These are phyloP conservation scores for Anolis apletophallus DNA, from an alignment of 2,797 vertebrate species.

Conservation along the genomic window DNA sequence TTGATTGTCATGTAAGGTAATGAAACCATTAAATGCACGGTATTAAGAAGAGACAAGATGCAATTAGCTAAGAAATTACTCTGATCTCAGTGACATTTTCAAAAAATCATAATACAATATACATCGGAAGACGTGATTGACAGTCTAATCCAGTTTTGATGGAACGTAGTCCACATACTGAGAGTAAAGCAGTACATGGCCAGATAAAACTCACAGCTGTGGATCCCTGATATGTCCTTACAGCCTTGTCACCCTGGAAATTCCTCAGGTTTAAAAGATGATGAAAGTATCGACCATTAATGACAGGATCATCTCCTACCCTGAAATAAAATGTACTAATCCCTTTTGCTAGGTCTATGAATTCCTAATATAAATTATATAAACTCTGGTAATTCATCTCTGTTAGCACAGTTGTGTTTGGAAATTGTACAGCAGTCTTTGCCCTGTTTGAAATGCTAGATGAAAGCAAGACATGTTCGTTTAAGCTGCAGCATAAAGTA, in stretches of 20 bases:
- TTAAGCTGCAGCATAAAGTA: slow-evolving; percentile 92
- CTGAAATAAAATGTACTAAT: slow-evolving; percentile 99
- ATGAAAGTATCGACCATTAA: slow-evolving; percentile 99
- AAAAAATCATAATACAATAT: slow-evolving; percentile 99
- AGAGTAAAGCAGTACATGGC: slow-evolving; percentile 88
- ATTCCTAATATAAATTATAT: slow-evolving; percentile 99
- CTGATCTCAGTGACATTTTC: slow-evolving; percentile 99
- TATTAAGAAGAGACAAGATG: slow-evolving; percentile 98
- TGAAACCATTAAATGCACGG: slow-evolving; percentile 96
- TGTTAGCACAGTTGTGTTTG: slow-evolving; percentile 99
- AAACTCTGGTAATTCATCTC: slow-evolving; percentile 99
- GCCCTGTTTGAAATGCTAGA: slow-evolving; percentile 94
- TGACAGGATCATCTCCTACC: slow-evolving; percentile 99
- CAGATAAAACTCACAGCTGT: slow-evolving; percentile 99
- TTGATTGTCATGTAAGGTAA: slow-evolving; percentile 94
- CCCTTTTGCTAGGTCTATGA: slow-evolving; percentile 99
- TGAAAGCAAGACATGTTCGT: slow-evolving; percentile 90
- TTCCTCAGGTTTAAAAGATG: slow-evolving; percentile 99
- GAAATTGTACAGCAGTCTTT: slow-evolving; percentile 92
- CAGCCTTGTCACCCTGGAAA: slow-evolving; percentile 96
- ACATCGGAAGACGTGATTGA: slow-evolving; percentile 91
- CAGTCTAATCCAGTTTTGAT: slow-evolving; percentile 99
- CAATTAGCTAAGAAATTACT: slow-evolving; percentile 99
- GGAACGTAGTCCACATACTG: slow-evolving; percentile 90
- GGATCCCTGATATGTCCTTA: slow-evolving; percentile 98